These are phyloP conservation scores for Melanotaenia parkinsoni DNA, from an alignment of 2,797 vertebrate genomes.

Conservation along the genomic window DNA sequence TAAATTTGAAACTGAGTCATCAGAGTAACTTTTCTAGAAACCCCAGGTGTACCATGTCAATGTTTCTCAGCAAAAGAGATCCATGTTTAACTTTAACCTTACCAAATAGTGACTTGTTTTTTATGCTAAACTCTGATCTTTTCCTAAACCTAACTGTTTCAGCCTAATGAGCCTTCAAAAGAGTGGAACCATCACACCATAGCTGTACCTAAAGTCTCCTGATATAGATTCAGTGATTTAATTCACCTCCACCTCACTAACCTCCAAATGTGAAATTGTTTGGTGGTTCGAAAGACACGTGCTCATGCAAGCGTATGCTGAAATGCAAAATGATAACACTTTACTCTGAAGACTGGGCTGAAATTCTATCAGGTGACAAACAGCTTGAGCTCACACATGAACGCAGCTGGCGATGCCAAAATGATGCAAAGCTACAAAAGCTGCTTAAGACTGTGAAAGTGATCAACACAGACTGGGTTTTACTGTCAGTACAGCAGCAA, in stretches of 20 bases:
- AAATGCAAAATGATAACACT: conserved; percentile 1
- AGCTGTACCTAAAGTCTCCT: not conserved
- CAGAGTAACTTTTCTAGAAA: not conserved
- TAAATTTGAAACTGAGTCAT: not conserved
- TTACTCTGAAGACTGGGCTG: not conserved
- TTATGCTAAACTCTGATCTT: not conserved
- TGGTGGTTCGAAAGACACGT: not conserved
- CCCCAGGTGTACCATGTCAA: not conserved
- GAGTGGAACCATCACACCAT: no score
- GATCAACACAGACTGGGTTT: conserved; percentile 37
- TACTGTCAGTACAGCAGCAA: conserved; percentile 38
- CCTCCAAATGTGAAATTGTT: not conserved
- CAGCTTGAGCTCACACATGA: conserved; percentile 55
- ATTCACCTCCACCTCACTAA: not conserved
- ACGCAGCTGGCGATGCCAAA: conserved; percentile 33
- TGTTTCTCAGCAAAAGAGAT: not conserved
- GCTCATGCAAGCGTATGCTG: conserved; percentile 6
- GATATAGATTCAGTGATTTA: not conserved
- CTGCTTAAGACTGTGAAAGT: conserved; percentile 35
- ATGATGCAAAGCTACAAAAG: conserved; percentile 36
- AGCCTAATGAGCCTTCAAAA: no score
- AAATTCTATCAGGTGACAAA: conserved; percentile 51
- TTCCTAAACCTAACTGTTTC: not conserved
- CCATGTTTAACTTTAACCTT: not conserved
- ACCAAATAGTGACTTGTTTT: not conserved